Percentiles rank a stretch among this genome's conserved stretches.
These are phyloP conservation scores for Leptocoma aspasia DNA, from an alignment of 2,113 vertebrate genomes.

Conservation along the genomic window DNA sequence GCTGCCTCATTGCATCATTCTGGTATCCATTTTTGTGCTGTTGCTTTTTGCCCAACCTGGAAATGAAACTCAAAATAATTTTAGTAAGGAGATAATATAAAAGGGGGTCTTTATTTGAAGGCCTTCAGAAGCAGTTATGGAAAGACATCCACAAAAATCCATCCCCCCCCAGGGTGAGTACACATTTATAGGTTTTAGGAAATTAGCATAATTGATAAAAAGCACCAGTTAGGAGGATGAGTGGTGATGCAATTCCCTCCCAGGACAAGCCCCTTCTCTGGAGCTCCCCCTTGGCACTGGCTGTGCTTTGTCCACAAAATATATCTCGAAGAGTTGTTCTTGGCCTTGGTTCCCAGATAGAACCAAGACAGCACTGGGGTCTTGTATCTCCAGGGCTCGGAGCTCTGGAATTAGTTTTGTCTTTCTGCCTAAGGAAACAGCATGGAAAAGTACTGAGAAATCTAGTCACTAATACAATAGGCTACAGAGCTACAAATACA, in stretches of 20 bases:
- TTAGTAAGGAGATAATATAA: background rate
- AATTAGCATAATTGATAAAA: background rate
- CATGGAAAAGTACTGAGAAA: too few relatives aligned
- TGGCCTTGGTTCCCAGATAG: too few relatives aligned
- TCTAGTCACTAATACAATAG: too few relatives aligned
- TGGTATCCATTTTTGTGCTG: background rate
- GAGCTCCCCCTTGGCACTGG: too few relatives aligned
- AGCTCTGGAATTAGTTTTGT: too few relatives aligned
- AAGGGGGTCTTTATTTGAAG: background rate
- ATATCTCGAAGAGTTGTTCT: too few relatives aligned
- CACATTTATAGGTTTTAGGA: background rate
- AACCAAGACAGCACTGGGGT: too few relatives aligned
- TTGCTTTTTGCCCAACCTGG: background rate
- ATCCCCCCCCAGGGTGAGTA: background rate
- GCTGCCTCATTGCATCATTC: background rate
- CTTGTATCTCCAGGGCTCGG: too few relatives aligned
- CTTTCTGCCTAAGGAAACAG: too few relatives aligned
- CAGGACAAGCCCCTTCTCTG: background rate
- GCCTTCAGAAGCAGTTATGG: background rate
- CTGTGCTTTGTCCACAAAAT: too few relatives aligned
- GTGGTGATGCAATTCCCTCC: background rate
- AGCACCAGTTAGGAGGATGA: background rate
- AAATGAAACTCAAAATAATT: background rate
- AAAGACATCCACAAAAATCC: background rate
- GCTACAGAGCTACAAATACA: too few relatives aligned